Evolutionary conservation across 2,888 invertebrate species (phyloP).

Genomic region (Plusia festucae): DNA sequence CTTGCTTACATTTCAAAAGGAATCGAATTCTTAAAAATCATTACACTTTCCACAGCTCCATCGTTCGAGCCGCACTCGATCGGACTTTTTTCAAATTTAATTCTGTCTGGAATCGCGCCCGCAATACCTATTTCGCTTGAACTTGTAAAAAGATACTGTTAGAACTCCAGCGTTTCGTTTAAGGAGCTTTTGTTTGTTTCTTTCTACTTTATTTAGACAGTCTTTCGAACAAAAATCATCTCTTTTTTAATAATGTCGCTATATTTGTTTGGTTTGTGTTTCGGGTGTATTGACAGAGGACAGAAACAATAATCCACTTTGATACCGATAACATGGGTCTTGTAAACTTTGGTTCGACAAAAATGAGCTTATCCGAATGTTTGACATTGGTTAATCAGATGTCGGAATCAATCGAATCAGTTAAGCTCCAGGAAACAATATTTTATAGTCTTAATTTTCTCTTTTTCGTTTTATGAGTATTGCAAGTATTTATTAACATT

Average conservation of each 20-base stretch:
- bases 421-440: too few relatives aligned
- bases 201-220: slow-evolving; percentile 44
- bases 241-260: slow-evolving; percentile 51
- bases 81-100: slow-evolving; percentile 53
- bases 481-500: too few relatives aligned
- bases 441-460: too few relatives aligned
- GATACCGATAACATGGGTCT: slow-evolving; percentile 39
- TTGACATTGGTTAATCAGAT: not conserved
- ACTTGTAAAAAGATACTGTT: slow-evolving; percentile 56
- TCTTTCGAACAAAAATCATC: slow-evolving; percentile 31
- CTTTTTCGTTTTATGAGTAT: not conserved
- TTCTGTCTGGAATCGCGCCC: slow-evolving; percentile 40
- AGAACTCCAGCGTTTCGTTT: slow-evolving; percentile 47
- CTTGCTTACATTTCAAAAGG: slow-evolving; percentile 28
- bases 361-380: not conserved
- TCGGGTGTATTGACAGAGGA: slow-evolving; percentile 51
- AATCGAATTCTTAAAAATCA: slow-evolving; percentile 53
- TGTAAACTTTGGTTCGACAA: slow-evolving; percentile 25
- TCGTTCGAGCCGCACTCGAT: slow-evolving; percentile 31
- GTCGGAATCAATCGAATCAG: too few relatives aligned
- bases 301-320: slow-evolving; percentile 48
- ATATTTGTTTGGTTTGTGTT: slow-evolving; percentile 53
- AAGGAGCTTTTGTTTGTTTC: slow-evolving; percentile 40
- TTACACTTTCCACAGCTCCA: slow-evolving; percentile 36
- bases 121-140: slow-evolving; percentile 49